phyloP scores from a whole-genome alignment of 2,113 vertebrate genomes.

The Halichoeres trimaculatus region DNA sequence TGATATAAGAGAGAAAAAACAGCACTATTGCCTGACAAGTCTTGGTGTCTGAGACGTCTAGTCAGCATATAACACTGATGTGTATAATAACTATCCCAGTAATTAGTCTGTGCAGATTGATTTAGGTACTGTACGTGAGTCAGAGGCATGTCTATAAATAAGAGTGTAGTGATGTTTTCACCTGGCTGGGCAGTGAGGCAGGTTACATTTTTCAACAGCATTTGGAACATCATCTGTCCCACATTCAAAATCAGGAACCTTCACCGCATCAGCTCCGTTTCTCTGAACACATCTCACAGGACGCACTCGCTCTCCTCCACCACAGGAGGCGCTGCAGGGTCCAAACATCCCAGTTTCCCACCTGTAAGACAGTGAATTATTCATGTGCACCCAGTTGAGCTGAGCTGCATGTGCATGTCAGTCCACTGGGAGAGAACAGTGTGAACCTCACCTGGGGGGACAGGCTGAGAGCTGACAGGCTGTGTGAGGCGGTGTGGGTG shows the following conservation, averaged over 20 bases:
- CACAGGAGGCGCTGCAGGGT: conserved; percentile 79
- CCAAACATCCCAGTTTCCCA: conserved; percentile 79
- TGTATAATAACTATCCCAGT: no score
- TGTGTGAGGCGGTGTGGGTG: conserved; percentile 56
- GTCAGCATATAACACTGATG: no score
- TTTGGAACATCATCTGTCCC: conserved; percentile 6
- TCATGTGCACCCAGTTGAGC: neutral
- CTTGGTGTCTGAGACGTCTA: no score
- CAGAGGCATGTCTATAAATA: neutral
- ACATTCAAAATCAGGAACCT: conserved; percentile 62
- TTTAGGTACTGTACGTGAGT: no score
- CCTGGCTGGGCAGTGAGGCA: conserved; percentile 77
- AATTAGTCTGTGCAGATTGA: no score
- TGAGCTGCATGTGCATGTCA: neutral
- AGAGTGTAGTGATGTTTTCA: conserved; percentile 18
- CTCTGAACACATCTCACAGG: conserved; percentile 78
- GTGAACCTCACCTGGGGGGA: conserved; percentile 79
- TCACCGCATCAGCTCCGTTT: conserved; percentile 25
- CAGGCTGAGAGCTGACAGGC: conserved; percentile 84
- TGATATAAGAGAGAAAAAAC: no score
- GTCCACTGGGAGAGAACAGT: neutral
- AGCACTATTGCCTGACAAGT: no score
- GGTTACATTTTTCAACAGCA: conserved; percentile 73
- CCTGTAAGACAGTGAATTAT: conserved; percentile 60
- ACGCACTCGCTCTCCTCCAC: conserved; percentile 71